Evolutionary conservation across 2,113 vertebrate species (phyloP), one percentile per base, ranked within the genome.

Genomic region (Embiotoca jacksoni): DNA sequence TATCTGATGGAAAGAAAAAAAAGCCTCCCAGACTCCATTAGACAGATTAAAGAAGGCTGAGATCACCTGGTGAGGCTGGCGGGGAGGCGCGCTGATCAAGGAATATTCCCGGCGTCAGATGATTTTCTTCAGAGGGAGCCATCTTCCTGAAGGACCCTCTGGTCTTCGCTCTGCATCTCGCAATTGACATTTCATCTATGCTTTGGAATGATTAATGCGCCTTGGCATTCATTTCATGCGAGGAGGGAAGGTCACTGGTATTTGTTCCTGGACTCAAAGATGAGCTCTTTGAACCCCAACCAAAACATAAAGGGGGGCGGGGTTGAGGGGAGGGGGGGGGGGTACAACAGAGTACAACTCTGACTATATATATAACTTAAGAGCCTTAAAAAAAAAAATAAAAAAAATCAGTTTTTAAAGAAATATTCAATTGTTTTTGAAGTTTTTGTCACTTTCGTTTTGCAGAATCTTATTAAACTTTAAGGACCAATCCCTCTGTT

Each of bases 231-330:
- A 83, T 89, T 75, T 87, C 70, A 78, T 50, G 72, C 50, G 47
- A 80, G 83, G 46, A 30, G 15, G 53, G 65, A 88, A 88, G 87
- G 79, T 87, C 87, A 76, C 41, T 76, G 80, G 49, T 85, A 83
- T 93, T 88, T 91, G 71, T 77, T 9, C 36, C 64, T 59, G 74
- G 72, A 68, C 71, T 68, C 57, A 49, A 16, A 72, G 74, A 84
- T 80, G 65, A 73, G 67, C 66, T 66, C 3, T 32, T 23, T 23
- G 23, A 23, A 58, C 78, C 78, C 74, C 57, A 10, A 64, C 37
- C 16, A 30, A 59, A 75, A 65, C 46, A 71, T 57, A 30, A 77
- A 68, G 23, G 7, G 39, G 23, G 71, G 32, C 10, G 37, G 41
- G 44, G 63, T 78, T 83, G 14, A n/a, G n/a, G n/a, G n/a, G n/a